Base-by-base conservation (phyloP, 2,797 vertebrate species). In the Paedocypris micromegethes region DNA sequence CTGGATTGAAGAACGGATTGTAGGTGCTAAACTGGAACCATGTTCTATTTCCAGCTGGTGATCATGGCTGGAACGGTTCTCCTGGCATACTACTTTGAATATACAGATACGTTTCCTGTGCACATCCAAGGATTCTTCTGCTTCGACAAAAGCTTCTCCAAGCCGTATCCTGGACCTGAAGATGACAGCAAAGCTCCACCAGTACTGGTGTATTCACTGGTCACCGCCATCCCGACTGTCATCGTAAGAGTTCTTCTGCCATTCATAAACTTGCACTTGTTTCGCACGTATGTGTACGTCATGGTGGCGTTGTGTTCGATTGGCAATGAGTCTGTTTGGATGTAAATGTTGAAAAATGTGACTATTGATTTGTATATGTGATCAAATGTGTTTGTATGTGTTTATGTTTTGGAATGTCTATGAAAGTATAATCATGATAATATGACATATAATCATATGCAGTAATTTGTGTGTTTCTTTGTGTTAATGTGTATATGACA, bases 61-160 rank as follows among this genome's bases (percentile, higher is more conserved):
- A 92, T 96, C 81, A 92, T 96, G 90, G 92, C 92, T 41, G 89
- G 91, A 40, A 93, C 91, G 2, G 89, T 94, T 70, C 87, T 95
- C 77, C 84, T 95, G 65, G 92, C 94, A 1, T 96, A 96, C 85
- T 93, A 94, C 87, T 91, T 96, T 80, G 94, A 96, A 83, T 96
- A 93, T 86, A 94, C 93, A 0, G 93, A 95, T 84, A 94, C 93
- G 2, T 95, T 96, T 85, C 91, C 93, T 0, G 93, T 95, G 54
- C 92, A 95, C 83, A 73, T 90, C 67, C 93, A 94, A 78, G 94
- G 93, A 49, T 96, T 96, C 87, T 96, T 96, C 89, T 96, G 94
- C 81, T 93, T 91, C 7, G 93, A 95, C 83, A 92, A 89, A 68
- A 73, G 90, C 55, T 92, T 93, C 58, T 92, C 92, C 77, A 94